Conservation (phyloP, 2,113 vertebrate species). For the Brachionichthys hirsutus region DNA sequence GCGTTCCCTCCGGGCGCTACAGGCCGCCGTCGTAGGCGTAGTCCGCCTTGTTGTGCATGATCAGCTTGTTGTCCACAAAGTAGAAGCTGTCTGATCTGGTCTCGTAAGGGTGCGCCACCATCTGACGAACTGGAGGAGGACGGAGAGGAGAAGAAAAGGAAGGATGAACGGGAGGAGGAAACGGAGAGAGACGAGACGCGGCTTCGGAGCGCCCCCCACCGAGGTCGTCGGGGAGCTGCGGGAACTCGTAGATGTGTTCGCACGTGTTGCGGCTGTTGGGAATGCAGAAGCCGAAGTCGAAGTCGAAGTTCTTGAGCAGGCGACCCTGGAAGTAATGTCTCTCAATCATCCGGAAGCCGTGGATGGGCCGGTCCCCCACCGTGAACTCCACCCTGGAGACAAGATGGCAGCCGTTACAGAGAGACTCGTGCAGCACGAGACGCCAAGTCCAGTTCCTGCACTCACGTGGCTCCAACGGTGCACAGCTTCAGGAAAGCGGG, state of each 20-base stretch:
- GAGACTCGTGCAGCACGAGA: background rate
- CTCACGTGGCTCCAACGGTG: conserved; percentile 97
- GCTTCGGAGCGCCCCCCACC: conserved; percentile 71
- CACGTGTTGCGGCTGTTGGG: conserved; percentile 97
- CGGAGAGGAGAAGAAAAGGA: conserved; percentile 1
- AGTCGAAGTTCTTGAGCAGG: conserved; percentile 97
- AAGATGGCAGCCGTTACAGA: background rate
- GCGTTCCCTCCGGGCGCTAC: conserved; percentile 64
- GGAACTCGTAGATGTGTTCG: conserved; percentile 98
- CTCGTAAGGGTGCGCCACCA: conserved; percentile 95
- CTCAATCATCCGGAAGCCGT: conserved; percentile 97
- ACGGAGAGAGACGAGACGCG: background rate
- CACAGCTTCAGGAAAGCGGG: conserved; percentile 92
- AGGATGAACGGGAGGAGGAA: background rate
- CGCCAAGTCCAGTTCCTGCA: conserved; percentile 13
- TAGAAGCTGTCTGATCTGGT: conserved; percentile 99
- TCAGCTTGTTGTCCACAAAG: conserved; percentile 98
- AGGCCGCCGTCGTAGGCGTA: conserved; percentile 97
- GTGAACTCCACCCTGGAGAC: conserved; percentile 93
- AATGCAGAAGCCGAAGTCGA: conserved; percentile 98
- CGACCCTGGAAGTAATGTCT: conserved; percentile 95
- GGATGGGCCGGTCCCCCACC: conserved; percentile 92
- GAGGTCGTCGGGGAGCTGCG: conserved; percentile 93
- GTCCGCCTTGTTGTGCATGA: conserved; percentile 99
- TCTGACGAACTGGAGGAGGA: conserved; percentile 84